Evolutionary conservation across 2,888 invertebrate genomes (phyloP).

Genomic region (Tenthredo livida): DNA sequence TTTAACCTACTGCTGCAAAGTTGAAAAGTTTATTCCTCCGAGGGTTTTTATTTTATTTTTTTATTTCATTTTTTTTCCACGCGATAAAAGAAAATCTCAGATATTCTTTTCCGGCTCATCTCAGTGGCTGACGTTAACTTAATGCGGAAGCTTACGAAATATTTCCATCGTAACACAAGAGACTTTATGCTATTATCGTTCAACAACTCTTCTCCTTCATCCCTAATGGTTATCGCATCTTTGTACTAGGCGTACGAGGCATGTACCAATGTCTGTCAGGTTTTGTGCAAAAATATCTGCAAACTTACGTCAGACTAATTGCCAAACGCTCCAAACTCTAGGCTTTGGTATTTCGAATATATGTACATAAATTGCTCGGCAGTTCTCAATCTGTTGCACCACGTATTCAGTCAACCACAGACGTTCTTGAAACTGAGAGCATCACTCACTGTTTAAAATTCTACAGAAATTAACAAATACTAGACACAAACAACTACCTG

Average conservation of each 20-base stretch:
- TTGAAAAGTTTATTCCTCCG: conserved; percentile 1
- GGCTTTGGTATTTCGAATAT: too few relatives aligned
- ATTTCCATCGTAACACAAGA: neutral
- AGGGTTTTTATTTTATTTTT: neutral
- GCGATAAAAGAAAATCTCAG: neutral
- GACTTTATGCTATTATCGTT: neutral
- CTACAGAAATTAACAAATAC: neutral
- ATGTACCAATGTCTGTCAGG: neutral
- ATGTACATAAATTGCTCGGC: too few relatives aligned
- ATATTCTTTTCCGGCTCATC: neutral
- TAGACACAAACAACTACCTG: neutral
- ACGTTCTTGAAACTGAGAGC: neutral
- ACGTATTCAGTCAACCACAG: too few relatives aligned
- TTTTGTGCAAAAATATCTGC: neutral
- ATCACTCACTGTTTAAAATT: neutral
- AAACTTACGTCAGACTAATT: neutral
- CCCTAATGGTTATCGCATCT: too few relatives aligned
- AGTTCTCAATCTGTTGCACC: neutral
- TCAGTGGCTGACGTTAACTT: neutral
- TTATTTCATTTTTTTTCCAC: neutral
- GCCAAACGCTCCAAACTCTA: neutral
- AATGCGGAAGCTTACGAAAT: neutral
- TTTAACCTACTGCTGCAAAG: neutral
- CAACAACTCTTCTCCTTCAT: neutral
- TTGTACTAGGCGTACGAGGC: too few relatives aligned